Evolutionary conservation across 1,140 invertebrate genomes (phyloP).

Genomic region (Hypsibius dujardini): DNA sequence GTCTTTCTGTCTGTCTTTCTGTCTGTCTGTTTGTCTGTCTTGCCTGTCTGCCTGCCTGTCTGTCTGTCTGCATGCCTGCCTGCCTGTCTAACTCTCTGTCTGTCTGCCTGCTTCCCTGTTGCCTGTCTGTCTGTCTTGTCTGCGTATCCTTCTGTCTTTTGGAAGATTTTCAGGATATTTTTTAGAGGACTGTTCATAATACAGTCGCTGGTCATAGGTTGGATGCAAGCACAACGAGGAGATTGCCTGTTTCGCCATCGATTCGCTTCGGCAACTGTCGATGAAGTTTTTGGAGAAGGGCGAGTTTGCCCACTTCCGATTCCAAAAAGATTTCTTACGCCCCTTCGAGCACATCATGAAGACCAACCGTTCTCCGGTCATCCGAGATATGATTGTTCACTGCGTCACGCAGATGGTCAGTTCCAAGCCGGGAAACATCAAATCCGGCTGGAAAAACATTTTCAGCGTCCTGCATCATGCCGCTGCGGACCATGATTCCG

Average conservation of each 20-base stretch:
- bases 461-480: conserved; percentile 98
- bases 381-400: conserved; percentile 92
- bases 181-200: too few relatives aligned
- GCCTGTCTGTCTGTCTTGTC: too few relatives aligned
- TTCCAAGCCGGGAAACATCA: conserved; percentile 87
- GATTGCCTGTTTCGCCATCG: conserved; percentile 91
- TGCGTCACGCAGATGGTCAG: conserved; percentile 98
- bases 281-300: conserved; percentile 99
- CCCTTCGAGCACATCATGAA: conserved; percentile 99
- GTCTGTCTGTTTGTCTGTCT: too few relatives aligned
- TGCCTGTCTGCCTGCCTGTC: too few relatives aligned
- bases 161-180: too few relatives aligned
- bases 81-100: too few relatives aligned
- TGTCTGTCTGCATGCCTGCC: too few relatives aligned
- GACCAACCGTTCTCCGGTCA: conserved; percentile 76
- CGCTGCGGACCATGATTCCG: conserved; percentile 80
- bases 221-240: conserved; percentile 89
- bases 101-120: too few relatives aligned
- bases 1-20: too few relatives aligned
- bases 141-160: too few relatives aligned
- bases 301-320: conserved; percentile 95
- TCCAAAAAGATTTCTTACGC: conserved; percentile 96
- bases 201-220: too few relatives aligned
- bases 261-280: conserved; percentile 85
- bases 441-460: conserved; percentile 99